Conservation (phyloP, 1,140 invertebrate species). For the Hypsibius dujardini region DNA sequence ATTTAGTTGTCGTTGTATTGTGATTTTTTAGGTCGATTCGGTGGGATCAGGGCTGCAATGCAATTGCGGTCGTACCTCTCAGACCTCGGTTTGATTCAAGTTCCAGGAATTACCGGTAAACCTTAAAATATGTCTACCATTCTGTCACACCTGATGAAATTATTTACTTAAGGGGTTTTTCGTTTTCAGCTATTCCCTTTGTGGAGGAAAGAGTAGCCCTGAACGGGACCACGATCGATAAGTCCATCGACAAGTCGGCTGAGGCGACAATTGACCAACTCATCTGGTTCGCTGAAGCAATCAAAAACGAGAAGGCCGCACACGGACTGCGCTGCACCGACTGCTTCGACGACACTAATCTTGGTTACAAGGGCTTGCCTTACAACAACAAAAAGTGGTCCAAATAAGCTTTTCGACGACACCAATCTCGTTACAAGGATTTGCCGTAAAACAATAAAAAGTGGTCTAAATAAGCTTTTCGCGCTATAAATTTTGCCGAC, state of each 20-base stretch:
- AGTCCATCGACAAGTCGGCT: background rate
- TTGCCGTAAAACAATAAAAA: too few species aligned
- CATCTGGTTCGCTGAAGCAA: constrained; percentile 12
- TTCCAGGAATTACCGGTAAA: constrained; percentile 31
- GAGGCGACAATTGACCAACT: background rate
- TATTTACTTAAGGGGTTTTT: background rate
- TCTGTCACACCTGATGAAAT: background rate
- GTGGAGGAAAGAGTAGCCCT: background rate
- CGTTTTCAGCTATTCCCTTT: background rate
- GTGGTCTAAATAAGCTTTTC: too few species aligned
- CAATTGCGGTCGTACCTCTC: constrained; percentile 32
- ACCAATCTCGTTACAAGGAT: too few species aligned
- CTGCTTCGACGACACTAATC: constrained; percentile 3
- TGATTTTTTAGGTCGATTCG: constrained; percentile 31
- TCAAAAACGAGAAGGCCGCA: background rate
- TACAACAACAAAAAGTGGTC: constrained; percentile 17
- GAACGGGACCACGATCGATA: background rate
- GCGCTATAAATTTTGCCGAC: too few species aligned
- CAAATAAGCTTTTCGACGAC: background rate
- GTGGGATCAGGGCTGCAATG: constrained; percentile 35
- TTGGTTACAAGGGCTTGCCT: background rate
- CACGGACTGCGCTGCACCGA: background rate
- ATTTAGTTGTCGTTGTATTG: background rate
- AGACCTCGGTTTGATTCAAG: constrained; percentile 36
- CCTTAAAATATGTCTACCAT: background rate